These are phyloP conservation scores for Zaprionus vittiger DNA, from an alignment of 1,140 invertebrate genomes.

Conservation along the genomic window DNA sequence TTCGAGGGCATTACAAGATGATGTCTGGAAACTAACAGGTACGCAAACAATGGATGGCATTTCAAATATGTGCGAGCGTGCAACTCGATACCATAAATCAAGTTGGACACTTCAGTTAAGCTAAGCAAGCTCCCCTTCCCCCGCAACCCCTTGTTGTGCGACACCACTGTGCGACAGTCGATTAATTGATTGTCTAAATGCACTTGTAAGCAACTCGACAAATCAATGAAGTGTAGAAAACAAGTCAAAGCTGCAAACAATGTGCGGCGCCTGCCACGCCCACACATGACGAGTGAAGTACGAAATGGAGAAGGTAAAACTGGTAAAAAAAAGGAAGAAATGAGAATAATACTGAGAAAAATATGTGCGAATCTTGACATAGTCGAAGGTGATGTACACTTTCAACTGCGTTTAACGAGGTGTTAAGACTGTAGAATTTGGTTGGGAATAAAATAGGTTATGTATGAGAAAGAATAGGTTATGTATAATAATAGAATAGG, in stretches of 20 bases:
- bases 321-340: conserved; percentile 13
- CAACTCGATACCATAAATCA: conserved; percentile 77
- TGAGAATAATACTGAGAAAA: neutral
- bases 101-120: conserved; percentile 55
- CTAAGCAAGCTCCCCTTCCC: conserved; percentile 15
- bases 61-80: conserved; percentile 59
- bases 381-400: neutral
- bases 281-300: conserved; percentile 33
- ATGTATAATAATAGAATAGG: no score
- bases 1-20: conserved; percentile 41
- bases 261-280: conserved; percentile 35
- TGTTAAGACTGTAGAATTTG: neutral
- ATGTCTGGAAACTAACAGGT: conserved; percentile 23
- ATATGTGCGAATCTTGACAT: neutral
- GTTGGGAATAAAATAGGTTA: neutral
- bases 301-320: conserved; percentile 41
- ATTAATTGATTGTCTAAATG: conserved; percentile 83
- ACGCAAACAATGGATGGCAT: conserved; percentile 35
- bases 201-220: conserved; percentile 79
- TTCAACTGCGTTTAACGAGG: neutral
- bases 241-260: conserved; percentile 60
- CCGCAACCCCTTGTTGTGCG: neutral
- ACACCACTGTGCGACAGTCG: conserved; percentile 60
- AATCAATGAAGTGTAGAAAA: conserved; percentile 80
- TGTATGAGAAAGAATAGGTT: neutral